Evolutionary conservation across 2,797 vertebrate genomes (phyloP), one percentile per base, ranked within the genome.

Genomic region (Sciaenops ocellatus): DNA sequence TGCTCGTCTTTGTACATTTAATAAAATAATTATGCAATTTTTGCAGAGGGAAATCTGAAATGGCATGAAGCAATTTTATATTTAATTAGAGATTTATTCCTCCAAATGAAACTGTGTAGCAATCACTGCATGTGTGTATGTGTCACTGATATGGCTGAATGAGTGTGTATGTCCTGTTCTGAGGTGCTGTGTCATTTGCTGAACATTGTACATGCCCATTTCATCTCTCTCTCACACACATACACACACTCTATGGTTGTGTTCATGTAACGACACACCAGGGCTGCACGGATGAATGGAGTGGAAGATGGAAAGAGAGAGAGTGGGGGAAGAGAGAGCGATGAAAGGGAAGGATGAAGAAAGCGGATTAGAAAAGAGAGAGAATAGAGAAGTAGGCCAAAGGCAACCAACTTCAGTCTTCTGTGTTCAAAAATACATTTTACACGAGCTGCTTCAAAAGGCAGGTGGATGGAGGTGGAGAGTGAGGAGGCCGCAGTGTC

Each of bases 321-420:
- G 75, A 54, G 80, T 1, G 51, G 10, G n/a, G 22, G 50, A 9
- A 18, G 50, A 51, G 63, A 75, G 30, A 68, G 70, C 1, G n/a
- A 67, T 47, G 50, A 76, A 81, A 70, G 63, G 73, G 80, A 57
- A 72, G 80, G 83, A 79, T 82, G 84, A 86, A 38, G 85, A 90
- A 75, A 73, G 84, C 78, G 89, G 89, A 85, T 91, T 83, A 91
- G 82, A 86, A 82, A 69, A 74, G 42, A 76, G 67, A 67, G 50
- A 74, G 70, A 77, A 62, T 67, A 54, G 86, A 91, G 78, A 90
- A 85, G 73, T 79, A 83, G 76, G 83, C 85, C 79, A 82, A 74
- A 81, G 76, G 82, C 63, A 77, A 78, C 70, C 38, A 73, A 83
- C 73, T 83, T 77, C 50, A 59, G 42, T 48, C n/a, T 65, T 56